Conservation (phyloP, 2,888 invertebrate species). For the Gerris lacustris region DNA sequence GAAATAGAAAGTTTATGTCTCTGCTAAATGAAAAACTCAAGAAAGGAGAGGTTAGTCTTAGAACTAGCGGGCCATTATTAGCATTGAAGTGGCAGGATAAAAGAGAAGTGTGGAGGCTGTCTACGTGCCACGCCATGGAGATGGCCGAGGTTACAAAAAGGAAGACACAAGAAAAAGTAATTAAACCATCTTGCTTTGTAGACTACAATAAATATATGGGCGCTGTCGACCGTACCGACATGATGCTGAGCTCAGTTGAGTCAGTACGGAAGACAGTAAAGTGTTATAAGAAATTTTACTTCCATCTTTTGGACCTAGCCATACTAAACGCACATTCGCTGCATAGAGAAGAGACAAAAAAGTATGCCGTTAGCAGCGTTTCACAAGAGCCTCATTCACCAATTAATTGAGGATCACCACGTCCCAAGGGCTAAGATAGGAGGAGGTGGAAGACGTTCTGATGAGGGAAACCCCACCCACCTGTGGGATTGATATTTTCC, state of each 20-base stretch:
- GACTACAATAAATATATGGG: slow-evolving; percentile 32
- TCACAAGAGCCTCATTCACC: no score
- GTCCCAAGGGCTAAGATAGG: no score
- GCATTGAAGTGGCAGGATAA: slow-evolving; percentile 26
- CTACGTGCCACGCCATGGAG: slow-evolving; percentile 27
- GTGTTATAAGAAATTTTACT: slow-evolving; percentile 30
- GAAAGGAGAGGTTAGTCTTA: slow-evolving; percentile 17
- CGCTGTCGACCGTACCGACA: slow-evolving; percentile 31
- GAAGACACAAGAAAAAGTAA: slow-evolving; percentile 23
- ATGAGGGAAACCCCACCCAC: no score
- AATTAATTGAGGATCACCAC: no score
- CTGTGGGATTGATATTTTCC: no score
- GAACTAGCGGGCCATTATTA: slow-evolving; percentile 23
- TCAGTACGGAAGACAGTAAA: slow-evolving; percentile 26
- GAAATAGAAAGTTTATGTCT: slow-evolving; percentile 30
- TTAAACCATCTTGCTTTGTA: slow-evolving; percentile 31
- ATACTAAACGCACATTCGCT: no score
- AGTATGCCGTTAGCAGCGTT: no score
- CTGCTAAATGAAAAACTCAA: slow-evolving; percentile 24
- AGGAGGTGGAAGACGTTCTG: no score
- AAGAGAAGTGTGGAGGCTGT: slow-evolving; percentile 30
- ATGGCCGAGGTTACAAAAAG: slow-evolving; percentile 22
- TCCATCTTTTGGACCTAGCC: no score
- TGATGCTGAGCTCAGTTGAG: slow-evolving; percentile 26
- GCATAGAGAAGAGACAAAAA: no score